Percentiles rank a stretch among this genome's conserved stretches.
phyloP scores from a whole-genome alignment of 2,888 invertebrate species.

The Arge pagana region DNA sequence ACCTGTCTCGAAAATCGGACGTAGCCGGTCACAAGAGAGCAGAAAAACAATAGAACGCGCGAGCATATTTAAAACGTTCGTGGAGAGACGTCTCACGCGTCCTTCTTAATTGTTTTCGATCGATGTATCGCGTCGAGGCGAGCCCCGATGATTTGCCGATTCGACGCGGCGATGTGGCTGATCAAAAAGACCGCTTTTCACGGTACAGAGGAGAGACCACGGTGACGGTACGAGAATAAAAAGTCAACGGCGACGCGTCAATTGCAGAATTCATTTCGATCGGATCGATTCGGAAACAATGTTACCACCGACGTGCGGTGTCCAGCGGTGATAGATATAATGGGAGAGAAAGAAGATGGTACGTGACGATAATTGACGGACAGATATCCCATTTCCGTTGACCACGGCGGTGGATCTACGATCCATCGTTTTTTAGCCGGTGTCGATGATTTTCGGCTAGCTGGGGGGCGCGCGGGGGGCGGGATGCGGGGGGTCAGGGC shows the following conservation, averaged over 20 bases:
- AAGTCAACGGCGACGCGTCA: background rate
- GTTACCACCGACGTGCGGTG: too few relatives aligned
- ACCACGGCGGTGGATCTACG: background rate
- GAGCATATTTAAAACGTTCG: slow-evolving; percentile 3
- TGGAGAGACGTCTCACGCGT: background rate
- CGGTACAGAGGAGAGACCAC: too few relatives aligned
- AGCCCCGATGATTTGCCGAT: slow-evolving; percentile 20
- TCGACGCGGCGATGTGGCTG: background rate
- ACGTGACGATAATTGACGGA: slow-evolving; percentile 11
- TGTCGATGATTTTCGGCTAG: slow-evolving; percentile 3
- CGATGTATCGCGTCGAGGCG: background rate
- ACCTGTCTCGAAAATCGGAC: slow-evolving; percentile 4
- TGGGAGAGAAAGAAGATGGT: background rate
- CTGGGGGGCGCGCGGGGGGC: background rate
- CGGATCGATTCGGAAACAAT: too few relatives aligned
- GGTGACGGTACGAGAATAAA: background rate
- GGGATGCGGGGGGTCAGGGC: slow-evolving; percentile 17
- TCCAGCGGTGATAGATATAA: background rate
- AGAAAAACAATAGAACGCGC: slow-evolving; percentile 15
- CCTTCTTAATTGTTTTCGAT: slow-evolving; percentile 22
- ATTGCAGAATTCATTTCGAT: background rate
- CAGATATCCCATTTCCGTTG: slow-evolving; percentile 6
- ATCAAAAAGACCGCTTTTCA: slow-evolving; percentile 18
- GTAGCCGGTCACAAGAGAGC: slow-evolving; percentile 9
- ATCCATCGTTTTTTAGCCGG: background rate